These are phyloP conservation scores for Steinernema carpocapsae DNA, from an alignment of 2,888 invertebrate species.

Conservation along the genomic window DNA sequence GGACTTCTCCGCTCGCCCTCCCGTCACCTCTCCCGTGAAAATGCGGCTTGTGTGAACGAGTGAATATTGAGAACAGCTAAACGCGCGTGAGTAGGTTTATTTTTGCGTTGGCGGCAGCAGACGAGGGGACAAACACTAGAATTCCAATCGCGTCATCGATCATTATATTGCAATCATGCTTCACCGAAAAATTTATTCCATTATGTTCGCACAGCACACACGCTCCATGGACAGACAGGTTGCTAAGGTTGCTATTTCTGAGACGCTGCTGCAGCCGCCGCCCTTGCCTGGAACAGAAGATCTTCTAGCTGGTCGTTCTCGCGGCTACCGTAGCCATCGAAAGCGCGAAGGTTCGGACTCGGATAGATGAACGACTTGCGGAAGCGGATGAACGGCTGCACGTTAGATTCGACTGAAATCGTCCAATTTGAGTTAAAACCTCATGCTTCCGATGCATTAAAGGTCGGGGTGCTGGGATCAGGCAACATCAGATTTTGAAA, in stretches of 20 bases:
- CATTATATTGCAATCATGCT: constrained; percentile 18
- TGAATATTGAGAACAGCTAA: constrained; percentile 5
- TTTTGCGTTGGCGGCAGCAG: neutral
- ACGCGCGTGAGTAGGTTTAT: constrained; percentile 4
- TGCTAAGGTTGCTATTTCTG: neutral
- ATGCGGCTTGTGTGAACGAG: neutral
- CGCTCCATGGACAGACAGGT: constrained; percentile 30
- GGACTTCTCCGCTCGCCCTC: too few relatives aligned
- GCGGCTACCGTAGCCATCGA: constrained; percentile 17
- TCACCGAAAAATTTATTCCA: constrained; percentile 34
- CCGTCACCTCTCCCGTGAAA: neutral
- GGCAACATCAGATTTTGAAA: too few relatives aligned
- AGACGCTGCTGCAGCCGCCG: neutral
- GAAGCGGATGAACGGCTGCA: constrained; percentile 27
- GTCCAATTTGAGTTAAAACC: too few relatives aligned
- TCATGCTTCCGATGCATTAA: too few relatives aligned
- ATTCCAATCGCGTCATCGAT: constrained; percentile 32
- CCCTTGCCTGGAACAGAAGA: neutral
- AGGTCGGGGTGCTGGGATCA: too few relatives aligned
- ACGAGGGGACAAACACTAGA: neutral
- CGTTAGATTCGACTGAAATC: constrained; percentile 9
- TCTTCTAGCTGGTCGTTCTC: constrained; percentile 10
- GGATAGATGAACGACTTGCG: constrained; percentile 14
- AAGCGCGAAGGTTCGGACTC: neutral
- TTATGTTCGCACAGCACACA: constrained; percentile 19